phyloP scores from a whole-genome alignment of 2,888 invertebrate species.

The Xanthorhoe designata region DNA sequence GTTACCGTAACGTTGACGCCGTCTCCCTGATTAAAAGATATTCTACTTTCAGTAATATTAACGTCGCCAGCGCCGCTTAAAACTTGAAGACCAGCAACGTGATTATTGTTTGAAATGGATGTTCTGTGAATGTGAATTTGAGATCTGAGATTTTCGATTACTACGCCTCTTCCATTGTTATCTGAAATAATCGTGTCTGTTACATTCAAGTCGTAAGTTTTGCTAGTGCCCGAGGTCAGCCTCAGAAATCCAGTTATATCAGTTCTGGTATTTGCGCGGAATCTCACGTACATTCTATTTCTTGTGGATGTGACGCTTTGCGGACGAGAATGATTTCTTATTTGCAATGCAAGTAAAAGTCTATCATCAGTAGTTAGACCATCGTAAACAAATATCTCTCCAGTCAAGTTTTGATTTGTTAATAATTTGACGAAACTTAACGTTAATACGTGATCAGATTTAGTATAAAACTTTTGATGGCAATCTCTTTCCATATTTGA shows the following conservation, averaged over 20 bases:
- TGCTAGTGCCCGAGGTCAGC: slow-evolving; percentile 90
- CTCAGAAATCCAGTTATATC: slow-evolving; percentile 92
- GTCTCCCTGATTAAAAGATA: slow-evolving; percentile 96
- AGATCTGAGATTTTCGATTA: slow-evolving; percentile 95
- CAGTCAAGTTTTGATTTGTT: slow-evolving; percentile 91
- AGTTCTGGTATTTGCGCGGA: slow-evolving; percentile 89
- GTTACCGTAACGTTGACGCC: slow-evolving; percentile 98
- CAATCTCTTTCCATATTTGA: slow-evolving; percentile 90
- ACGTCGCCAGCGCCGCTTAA: slow-evolving; percentile 96
- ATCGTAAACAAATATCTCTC: slow-evolving; percentile 91
- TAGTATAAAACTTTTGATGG: slow-evolving; percentile 92
- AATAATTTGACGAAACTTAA: slow-evolving; percentile 93
- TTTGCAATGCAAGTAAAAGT: slow-evolving; percentile 88
- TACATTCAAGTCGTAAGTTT: slow-evolving; percentile 95
- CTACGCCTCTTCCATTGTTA: slow-evolving; percentile 98
- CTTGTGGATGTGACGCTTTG: slow-evolving; percentile 94
- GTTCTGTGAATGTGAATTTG: slow-evolving; percentile 94
- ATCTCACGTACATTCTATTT: slow-evolving; percentile 92
- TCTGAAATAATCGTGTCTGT: slow-evolving; percentile 93
- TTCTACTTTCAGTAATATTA: slow-evolving; percentile 95
- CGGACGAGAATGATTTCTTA: slow-evolving; percentile 94
- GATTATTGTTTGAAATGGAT: slow-evolving; percentile 93
- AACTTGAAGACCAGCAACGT: slow-evolving; percentile 96
- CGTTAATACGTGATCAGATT: slow-evolving; percentile 92
- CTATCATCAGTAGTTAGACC: slow-evolving; percentile 90